A percentile compares a stretch with the other conserved stretches of the same genome.
phyloP scores from a whole-genome alignment of 2,888 invertebrate species.

The Lasius platythorax region DNA sequence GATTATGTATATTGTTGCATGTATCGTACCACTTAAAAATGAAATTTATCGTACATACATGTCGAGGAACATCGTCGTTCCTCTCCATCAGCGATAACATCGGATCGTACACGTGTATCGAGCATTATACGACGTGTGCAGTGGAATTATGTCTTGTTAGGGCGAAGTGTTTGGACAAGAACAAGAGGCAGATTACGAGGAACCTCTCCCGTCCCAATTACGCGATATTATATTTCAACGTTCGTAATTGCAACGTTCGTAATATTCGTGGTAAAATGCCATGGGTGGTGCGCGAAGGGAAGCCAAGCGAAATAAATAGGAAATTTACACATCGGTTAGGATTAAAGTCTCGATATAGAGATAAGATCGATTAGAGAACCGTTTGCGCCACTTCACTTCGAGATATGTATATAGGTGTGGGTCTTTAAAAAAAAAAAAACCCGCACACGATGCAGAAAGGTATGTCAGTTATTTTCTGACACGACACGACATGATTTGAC shows the following conservation, averaged over 20 bases:
- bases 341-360: neutral
- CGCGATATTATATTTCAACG: constrained; percentile 36
- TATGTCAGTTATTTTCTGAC: constrained; percentile 6
- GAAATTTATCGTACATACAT: neutral
- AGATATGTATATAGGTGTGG: neutral
- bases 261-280: neutral
- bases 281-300: neutral
- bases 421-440: neutral
- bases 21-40: constrained; percentile 19
- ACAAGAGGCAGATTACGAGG: neutral
- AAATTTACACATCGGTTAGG: neutral
- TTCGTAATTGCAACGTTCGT: constrained; percentile 10
- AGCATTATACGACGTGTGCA: neutral
- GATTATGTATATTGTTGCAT: constrained; percentile 7
- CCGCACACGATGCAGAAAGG: too few relatives aligned
- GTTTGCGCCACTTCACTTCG: neutral
- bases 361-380: neutral
- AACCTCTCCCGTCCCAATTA: constrained; percentile 15
- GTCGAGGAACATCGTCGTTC: neutral
- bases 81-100: neutral
- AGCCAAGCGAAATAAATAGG: constrained; percentile 7
- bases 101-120: neutral
- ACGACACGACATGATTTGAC: neutral
- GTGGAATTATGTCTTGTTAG: constrained; percentile 4
- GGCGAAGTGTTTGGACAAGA: constrained; percentile 9